phyloP scores from a whole-genome alignment of 2,113 vertebrate genomes.

The Hiodon alosoides region DNA sequence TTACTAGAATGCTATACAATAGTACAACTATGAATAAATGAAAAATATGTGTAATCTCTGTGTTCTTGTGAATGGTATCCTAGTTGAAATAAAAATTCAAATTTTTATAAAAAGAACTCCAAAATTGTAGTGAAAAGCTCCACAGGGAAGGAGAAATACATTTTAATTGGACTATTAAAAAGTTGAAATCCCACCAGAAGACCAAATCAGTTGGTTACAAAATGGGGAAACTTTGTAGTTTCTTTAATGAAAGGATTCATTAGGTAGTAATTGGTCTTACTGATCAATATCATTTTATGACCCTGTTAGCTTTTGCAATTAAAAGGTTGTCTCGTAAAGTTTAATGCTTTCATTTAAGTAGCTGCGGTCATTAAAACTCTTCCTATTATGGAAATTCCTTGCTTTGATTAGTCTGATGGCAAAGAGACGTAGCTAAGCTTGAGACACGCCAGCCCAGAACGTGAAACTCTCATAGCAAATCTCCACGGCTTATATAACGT shows the following conservation, averaged over 20 bases:
- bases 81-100: too few species aligned
- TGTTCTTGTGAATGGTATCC: too few species aligned
- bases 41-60: too few species aligned
- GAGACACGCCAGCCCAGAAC: not conserved
- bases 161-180: conserved; percentile 29
- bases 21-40: too few species aligned
- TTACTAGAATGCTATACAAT: too few species aligned
- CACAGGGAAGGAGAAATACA: not conserved
- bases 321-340: conserved; percentile 20
- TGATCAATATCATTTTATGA: conserved; percentile 23
- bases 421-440: not conserved
- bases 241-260: conserved; percentile 18
- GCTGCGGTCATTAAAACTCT: conserved; percentile 21
- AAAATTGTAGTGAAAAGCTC: not conserved
- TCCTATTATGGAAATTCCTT: conserved; percentile 2
- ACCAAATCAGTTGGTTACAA: conserved; percentile 30
- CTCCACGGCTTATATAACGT: not conserved
- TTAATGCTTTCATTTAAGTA: conserved; percentile 20
- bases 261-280: conserved; percentile 23
- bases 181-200: conserved; percentile 24
- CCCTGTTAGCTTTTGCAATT: conserved; percentile 17
- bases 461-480: not conserved
- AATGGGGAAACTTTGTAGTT: conserved; percentile 23
- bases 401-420: conserved; percentile 32
- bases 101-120: too few species aligned